These are phyloP conservation scores for Eonycteris spelaea DNA, from an alignment of 2,113 vertebrate species.

Conservation along the genomic window DNA sequence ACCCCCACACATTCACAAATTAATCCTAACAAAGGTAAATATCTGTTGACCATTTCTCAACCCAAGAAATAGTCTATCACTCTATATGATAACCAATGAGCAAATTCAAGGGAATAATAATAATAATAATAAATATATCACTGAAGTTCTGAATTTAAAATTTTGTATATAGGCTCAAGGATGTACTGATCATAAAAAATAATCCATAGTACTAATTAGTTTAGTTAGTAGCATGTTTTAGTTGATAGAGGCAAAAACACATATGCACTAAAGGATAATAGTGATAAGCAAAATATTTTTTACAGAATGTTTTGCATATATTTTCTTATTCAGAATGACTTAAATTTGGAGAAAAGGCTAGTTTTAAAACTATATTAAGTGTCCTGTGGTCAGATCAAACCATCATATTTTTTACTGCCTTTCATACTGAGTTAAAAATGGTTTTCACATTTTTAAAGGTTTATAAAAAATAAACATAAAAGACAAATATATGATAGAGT, in stretches of 20 bases:
- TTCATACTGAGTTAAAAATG: not conserved
- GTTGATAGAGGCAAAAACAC: not conserved
- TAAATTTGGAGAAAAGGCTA: not conserved
- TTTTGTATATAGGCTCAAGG: not conserved
- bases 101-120: not conserved
- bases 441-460: not conserved
- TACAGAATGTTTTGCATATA: not conserved
- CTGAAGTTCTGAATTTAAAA: not conserved
- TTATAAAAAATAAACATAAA: not conserved
- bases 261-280: not conserved
- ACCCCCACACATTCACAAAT: not conserved
- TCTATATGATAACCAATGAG: not conserved
- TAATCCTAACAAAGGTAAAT: not conserved
- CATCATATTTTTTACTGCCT: not conserved
- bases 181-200: not conserved
- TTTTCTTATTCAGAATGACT: not conserved
- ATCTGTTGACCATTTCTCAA: not conserved
- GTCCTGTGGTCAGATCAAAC: not conserved
- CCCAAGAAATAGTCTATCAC: not conserved
- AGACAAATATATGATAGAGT: not conserved
- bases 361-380: not conserved
- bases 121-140: not conserved
- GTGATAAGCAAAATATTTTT: not conserved
- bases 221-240: not conserved
- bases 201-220: not conserved